Conservation (phyloP, 2,797 vertebrate genomes). For the Lagorchestes hirsutus region DNA sequence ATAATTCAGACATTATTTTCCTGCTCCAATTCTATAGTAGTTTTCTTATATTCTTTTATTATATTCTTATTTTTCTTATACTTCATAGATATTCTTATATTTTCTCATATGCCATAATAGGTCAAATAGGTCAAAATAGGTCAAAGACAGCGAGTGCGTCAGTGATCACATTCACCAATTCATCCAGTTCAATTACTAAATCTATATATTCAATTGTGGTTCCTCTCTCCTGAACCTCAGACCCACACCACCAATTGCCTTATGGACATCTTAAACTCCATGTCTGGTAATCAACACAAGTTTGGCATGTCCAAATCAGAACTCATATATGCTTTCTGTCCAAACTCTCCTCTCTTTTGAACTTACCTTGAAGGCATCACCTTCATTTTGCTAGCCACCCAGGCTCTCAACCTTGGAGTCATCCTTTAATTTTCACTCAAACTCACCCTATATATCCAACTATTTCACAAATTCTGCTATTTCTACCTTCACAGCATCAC, state of each 20-base stretch:
- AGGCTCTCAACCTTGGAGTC: not conserved
- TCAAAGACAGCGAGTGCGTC: not conserved
- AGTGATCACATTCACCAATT: not conserved
- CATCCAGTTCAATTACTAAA: not conserved
- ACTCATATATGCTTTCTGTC: not conserved
- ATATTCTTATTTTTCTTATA: no score
- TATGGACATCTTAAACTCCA: not conserved
- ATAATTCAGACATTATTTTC: not conserved
- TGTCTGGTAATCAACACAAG: not conserved
- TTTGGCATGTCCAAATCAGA: not conserved
- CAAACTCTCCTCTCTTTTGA: not conserved
- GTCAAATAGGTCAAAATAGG: not conserved
- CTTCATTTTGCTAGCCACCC: not conserved
- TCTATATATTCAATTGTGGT: not conserved
- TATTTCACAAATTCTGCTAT: not conserved
- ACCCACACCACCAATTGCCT: not conserved
- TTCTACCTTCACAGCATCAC: not conserved
- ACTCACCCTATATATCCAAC: not conserved
- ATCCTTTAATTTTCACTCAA: not conserved
- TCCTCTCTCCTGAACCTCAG: not conserved
- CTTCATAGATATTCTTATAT: not conserved
- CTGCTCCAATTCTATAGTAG: not conserved
- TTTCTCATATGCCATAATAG: not conserved
- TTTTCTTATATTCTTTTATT: not conserved
- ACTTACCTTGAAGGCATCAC: not conserved